Base-by-base conservation (phyloP, 2,113 vertebrate genomes). In the Cavia porcellus region DNA sequence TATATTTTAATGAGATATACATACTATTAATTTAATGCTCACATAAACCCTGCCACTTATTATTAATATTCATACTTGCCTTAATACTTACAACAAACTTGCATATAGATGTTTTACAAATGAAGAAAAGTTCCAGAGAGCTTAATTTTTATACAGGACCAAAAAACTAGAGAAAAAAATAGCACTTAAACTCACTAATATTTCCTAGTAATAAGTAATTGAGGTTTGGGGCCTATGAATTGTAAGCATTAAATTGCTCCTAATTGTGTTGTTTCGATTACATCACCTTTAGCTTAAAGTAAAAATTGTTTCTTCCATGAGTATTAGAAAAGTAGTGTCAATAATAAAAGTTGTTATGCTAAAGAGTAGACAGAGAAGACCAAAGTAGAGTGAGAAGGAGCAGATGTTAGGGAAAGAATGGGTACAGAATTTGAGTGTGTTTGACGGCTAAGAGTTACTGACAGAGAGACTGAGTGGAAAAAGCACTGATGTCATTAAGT, bases 61-160 rank as follows among this genome's bases (percentile, higher is more conserved):
- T 68, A 28, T 17, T 42, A 14, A 84, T 30, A 24, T 61, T 55
- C 32, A 80, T 62, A 17, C 22, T 90, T n/a, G 72, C 70, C 62
- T 52, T 81, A 50, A 57, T 80, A 30, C 55, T 90, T 57, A 57
- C 17, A 82, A 74, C 8, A 15, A 68, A 28, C 85, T 85, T 62
- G 45, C 61, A 75, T 45, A 89, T 52, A 93, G 52, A 62, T 70
- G 70, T 90, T 89, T 80, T 80, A 85, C n/a, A 72, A 47, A 80
- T 80, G 42, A 86, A 22, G 5, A 62, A 62, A 96, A 9, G 24
- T 90, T 70, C 72, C 72, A 86, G 52, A 92, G n/a, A 77, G 20
- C 74, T 79, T 68, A 42, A 62, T 25, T 86, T 72, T 80, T 85
- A 8, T 52, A 86, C 11, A 81, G 20, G 6, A 7, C 22, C 28